phyloP scores from a whole-genome alignment of 2,113 vertebrate species.

The Ardeotis arabs region DNA sequence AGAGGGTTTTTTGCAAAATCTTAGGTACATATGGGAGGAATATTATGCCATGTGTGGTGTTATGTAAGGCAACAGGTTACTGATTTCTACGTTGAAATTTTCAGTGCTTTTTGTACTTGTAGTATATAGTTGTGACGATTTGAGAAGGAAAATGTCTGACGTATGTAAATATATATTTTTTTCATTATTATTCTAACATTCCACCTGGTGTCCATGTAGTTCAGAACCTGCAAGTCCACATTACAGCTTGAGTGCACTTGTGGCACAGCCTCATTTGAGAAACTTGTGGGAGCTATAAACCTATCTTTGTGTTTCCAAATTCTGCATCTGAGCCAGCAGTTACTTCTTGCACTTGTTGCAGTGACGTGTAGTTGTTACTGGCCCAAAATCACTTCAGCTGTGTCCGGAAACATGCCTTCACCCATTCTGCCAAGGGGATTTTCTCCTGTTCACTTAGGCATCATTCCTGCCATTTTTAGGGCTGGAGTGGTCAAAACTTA shows the following conservation, averaged over 20 bases:
- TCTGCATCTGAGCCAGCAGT: background rate
- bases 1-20: background rate
- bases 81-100: background rate
- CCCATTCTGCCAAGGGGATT: background rate
- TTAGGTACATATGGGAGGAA: background rate
- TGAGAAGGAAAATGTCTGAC: background rate
- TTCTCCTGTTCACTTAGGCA: background rate
- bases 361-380: background rate
- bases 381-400: background rate
- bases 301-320: background rate
- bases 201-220: background rate
- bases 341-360: background rate
- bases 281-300: background rate
- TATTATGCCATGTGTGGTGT: background rate
- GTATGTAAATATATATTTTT: accelerated
- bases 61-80: background rate
- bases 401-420: background rate
- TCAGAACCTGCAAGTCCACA: background rate
- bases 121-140: background rate
- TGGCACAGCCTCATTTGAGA: background rate
- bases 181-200: background rate
- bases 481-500: background rate
- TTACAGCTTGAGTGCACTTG: accelerated
- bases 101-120: background rate
- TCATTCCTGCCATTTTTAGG: background rate